phyloP scores from a whole-genome alignment of 2,797 vertebrate species.

The Pterois miles region DNA sequence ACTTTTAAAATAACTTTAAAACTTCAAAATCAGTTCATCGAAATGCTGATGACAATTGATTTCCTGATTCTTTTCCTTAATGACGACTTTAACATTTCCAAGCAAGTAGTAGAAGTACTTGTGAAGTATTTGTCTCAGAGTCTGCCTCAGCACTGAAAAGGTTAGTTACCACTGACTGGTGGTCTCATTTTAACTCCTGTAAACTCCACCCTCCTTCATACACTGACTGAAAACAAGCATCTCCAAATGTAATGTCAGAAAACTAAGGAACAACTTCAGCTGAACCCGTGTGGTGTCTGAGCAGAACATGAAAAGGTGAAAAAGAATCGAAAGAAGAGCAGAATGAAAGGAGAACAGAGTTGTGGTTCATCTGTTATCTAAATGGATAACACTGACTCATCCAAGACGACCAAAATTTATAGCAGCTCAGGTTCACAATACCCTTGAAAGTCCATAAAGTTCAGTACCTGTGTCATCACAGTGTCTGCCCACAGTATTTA shows the following conservation, averaged over 20 bases:
- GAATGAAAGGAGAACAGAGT: no score
- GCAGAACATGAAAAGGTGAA: conserved; percentile 42
- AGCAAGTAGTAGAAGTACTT: conserved; percentile 4
- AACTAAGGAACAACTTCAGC: conserved; percentile 16
- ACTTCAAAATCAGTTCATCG: neutral
- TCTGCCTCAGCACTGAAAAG: conserved; percentile 39
- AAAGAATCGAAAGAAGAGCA: no score
- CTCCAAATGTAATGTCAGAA: conserved; percentile 10
- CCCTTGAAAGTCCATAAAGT: conserved; percentile 27
- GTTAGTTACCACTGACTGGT: conserved; percentile 49
- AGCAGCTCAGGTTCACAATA: neutral
- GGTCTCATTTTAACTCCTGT: conserved; percentile 21
- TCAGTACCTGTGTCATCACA: conserved; percentile 11
- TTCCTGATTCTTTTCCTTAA: neutral
- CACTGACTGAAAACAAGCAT: conserved; percentile 29
- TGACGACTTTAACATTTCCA: conserved; percentile 37
- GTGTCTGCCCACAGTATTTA: conserved; percentile 13
- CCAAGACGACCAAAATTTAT: conserved; percentile 9
- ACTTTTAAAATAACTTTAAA: neutral
- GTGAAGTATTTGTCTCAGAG: conserved; percentile 36
- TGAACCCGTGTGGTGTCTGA: conserved; percentile 14
- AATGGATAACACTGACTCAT: conserved; percentile 4
- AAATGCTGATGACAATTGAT: conserved; percentile 1
- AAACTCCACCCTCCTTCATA: neutral
- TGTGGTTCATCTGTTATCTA: conserved; percentile 6